phyloP scores from a whole-genome alignment of 1,140 invertebrate genomes.

The Aphaenogaster ashmeadi region DNA sequence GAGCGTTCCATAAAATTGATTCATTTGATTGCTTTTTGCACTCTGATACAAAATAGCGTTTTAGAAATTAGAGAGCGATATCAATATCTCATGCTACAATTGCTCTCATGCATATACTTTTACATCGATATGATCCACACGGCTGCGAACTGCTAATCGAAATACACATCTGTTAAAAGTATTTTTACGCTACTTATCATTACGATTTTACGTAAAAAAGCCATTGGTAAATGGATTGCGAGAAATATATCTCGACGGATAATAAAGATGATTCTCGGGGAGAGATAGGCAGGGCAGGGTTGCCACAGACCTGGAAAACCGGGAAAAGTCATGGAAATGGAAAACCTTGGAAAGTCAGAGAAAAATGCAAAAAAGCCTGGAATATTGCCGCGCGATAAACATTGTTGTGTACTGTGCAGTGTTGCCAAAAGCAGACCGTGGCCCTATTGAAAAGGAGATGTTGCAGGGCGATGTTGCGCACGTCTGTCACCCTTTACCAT shows the following conservation, averaged over 20 bases:
- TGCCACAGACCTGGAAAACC: no score
- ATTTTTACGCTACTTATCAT: neutral
- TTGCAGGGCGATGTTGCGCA: no score
- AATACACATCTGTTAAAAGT: neutral
- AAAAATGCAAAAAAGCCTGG: no score
- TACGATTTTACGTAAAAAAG: neutral
- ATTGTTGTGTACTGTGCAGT: no score
- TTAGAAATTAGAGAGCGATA: neutral
- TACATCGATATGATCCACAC: neutral
- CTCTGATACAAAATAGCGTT: neutral
- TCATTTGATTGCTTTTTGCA: neutral
- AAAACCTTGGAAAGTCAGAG: no score
- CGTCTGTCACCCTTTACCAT: no score
- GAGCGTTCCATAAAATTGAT: neutral
- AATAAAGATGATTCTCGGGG: conserved; percentile 1
- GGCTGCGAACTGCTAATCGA: neutral
- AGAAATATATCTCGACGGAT: neutral
- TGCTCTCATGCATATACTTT: neutral
- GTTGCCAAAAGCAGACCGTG: no score
- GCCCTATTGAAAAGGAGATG: no score
- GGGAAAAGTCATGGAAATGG: no score
- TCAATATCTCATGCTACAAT: neutral
- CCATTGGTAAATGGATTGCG: neutral
- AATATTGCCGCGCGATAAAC: no score
- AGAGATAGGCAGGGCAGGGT: neutral